These are phyloP conservation scores for Solenopsis fugax DNA, from an alignment of 1,140 invertebrate genomes.

Conservation along the genomic window DNA sequence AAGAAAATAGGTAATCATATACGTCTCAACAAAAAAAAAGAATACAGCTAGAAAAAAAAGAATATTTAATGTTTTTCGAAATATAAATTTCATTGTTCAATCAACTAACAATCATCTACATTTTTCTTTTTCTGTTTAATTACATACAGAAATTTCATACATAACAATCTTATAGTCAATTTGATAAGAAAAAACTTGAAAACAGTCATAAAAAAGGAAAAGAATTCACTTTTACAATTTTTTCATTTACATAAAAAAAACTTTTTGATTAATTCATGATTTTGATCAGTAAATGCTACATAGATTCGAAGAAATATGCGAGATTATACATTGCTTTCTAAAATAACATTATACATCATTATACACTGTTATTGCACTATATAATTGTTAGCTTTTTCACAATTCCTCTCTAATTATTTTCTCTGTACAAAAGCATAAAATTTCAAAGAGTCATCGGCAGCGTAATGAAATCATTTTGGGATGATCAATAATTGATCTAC, in stretches of 20 bases:
- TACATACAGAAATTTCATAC: conserved; percentile 66
- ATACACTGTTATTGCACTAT: conserved; percentile 51
- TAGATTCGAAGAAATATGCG: conserved; percentile 68
- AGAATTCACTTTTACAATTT: conserved; percentile 30
- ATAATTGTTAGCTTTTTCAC: conserved; percentile 36
- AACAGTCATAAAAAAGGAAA: not conserved
- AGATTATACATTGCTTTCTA: conserved; percentile 59
- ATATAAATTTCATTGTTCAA: conserved; percentile 84
- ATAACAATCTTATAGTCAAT: conserved; percentile 5
- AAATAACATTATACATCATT: conserved; percentile 43
- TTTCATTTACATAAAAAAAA: conserved; percentile 29
- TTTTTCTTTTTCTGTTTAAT: conserved; percentile 76
- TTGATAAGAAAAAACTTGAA: not conserved
- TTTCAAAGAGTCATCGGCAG: conserved; percentile 17
- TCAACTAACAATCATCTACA: conserved; percentile 74
- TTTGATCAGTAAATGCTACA: conserved; percentile 7
- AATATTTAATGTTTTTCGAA: conserved; percentile 82
- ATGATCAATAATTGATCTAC: conserved; percentile 41
- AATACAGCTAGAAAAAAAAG: conserved; percentile 73
- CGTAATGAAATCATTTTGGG: conserved; percentile 39
- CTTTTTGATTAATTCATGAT: not conserved
- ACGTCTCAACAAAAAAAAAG: not conserved
- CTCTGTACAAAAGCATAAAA: conserved; percentile 38
- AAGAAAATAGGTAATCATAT: not conserved
- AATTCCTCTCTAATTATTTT: conserved; percentile 31